Conservation (phyloP, 1,140 invertebrate species). For the Ectropis grisescens region DNA sequence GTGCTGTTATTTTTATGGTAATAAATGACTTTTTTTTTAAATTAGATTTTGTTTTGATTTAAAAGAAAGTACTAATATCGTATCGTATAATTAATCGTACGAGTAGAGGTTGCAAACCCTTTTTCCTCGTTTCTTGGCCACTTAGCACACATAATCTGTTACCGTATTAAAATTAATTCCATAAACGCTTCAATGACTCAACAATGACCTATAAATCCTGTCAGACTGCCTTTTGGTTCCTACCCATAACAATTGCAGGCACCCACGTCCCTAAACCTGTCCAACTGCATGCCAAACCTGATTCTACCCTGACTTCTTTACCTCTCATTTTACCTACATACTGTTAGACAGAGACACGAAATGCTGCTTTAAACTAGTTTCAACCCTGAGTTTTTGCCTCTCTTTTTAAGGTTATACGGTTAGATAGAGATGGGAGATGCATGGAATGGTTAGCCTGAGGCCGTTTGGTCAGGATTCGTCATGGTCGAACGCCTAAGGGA, state of each 20-base stretch:
- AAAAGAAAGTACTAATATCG: too few relatives aligned
- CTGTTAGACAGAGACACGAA: too few relatives aligned
- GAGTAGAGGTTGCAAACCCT: too few relatives aligned
- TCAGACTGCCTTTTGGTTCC: conserved; percentile 3
- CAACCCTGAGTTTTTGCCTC: too few relatives aligned
- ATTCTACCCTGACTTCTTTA: conserved; percentile 2
- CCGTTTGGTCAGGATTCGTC: conserved; percentile 22
- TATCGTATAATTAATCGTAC: too few relatives aligned
- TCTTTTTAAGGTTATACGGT: too few relatives aligned
- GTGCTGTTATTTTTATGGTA: too few relatives aligned
- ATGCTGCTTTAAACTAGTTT: conserved; percentile 4
- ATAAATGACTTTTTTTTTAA: too few relatives aligned
- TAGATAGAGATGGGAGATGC: neutral
- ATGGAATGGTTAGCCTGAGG: conserved; percentile 14
- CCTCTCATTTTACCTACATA: neutral
- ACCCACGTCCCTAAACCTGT: conserved; percentile 16
- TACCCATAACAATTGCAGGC: conserved; percentile 8
- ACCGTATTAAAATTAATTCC: too few relatives aligned
- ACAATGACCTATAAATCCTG: conserved; percentile 2
- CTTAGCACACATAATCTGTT: too few relatives aligned
- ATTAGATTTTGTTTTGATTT: too few relatives aligned
- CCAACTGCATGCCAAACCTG: conserved; percentile 9
- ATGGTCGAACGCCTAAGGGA: conserved; percentile 37
- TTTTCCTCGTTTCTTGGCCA: too few relatives aligned
- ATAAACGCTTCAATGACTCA: neutral